Conservation (phyloP, 2,888 invertebrate species). For the Drosophila niveifrons region DNA sequence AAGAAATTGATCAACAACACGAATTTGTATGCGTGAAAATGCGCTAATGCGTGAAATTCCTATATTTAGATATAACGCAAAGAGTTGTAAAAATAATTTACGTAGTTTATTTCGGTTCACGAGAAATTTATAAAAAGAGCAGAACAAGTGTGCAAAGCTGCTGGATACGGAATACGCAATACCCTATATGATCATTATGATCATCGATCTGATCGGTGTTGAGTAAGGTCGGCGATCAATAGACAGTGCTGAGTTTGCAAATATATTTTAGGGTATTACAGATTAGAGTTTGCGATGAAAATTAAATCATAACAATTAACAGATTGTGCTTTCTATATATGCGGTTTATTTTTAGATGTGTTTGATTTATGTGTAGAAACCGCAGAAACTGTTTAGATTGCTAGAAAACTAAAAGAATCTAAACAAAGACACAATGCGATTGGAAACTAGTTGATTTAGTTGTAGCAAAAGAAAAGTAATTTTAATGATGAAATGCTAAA, state of each 20-base stretch:
- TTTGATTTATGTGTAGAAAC: background rate
- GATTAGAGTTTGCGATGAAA: background rate
- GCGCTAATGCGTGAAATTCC: constrained; percentile 45
- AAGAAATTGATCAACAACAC: constrained; percentile 1
- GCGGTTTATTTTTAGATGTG: background rate
- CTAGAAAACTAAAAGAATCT: background rate
- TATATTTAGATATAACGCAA: constrained; percentile 44
- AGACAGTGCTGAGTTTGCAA: background rate
- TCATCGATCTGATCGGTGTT: background rate
- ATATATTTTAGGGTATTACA: background rate
- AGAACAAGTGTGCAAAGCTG: background rate
- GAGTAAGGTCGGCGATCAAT: background rate
- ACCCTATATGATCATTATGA: background rate
- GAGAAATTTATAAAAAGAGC: constrained; percentile 11
- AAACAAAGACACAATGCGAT: background rate
- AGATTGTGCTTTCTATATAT: background rate
- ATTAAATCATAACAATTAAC: background rate
- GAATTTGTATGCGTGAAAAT: constrained; percentile 25
- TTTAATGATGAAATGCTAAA: background rate
- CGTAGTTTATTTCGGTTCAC: constrained; percentile 34
- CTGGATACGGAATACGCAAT: background rate
- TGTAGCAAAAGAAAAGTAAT: background rate
- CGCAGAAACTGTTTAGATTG: background rate
- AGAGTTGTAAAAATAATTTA: constrained; percentile 47
- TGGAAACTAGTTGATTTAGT: background rate